A percentile compares a stretch with the other conserved stretches of the same genome.
Evolutionary conservation across 2,797 vertebrate species (phyloP).

Genomic region (Xenentodon cancila): DNA sequence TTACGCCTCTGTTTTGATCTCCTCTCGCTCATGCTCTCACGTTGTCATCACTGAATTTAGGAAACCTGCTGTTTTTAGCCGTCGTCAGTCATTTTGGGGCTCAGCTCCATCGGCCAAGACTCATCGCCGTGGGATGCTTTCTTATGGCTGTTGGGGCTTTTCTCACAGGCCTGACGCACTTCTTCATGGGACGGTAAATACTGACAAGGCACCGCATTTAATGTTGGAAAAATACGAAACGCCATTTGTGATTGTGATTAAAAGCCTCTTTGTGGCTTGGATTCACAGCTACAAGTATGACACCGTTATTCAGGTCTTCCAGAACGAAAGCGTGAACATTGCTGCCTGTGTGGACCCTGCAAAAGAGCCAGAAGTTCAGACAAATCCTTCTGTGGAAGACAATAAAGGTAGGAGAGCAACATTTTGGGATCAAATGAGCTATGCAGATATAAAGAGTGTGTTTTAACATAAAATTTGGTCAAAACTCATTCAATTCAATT

Average conservation of each 20-base stretch:
- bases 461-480: too few species aligned
- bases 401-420: slow-evolving; percentile 34
- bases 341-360: slow-evolving; percentile 64
- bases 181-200: slow-evolving; percentile 83
- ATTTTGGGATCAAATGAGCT: background rate
- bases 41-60: slow-evolving; percentile 43
- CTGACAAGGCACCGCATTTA: background rate
- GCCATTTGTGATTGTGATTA: background rate
- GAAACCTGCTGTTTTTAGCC: slow-evolving; percentile 81
- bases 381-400: slow-evolving; percentile 30
- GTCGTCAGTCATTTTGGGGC: slow-evolving; percentile 83
- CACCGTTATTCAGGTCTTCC: slow-evolving; percentile 62
- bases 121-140: slow-evolving; percentile 79
- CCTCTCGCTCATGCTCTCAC: background rate
- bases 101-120: slow-evolving; percentile 79
- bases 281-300: slow-evolving; percentile 77
- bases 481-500: too few species aligned
- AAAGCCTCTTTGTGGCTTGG: background rate
- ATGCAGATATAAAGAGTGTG: background rate
- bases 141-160: slow-evolving; percentile 79
- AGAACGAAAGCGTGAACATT: slow-evolving; percentile 66
- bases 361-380: slow-evolving; percentile 14
- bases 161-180: slow-evolving; percentile 82
- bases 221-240: too few species aligned
- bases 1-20: background rate